Base-by-base conservation (phyloP, 2,113 vertebrate genomes). In the Sebastes fasciatus region DNA sequence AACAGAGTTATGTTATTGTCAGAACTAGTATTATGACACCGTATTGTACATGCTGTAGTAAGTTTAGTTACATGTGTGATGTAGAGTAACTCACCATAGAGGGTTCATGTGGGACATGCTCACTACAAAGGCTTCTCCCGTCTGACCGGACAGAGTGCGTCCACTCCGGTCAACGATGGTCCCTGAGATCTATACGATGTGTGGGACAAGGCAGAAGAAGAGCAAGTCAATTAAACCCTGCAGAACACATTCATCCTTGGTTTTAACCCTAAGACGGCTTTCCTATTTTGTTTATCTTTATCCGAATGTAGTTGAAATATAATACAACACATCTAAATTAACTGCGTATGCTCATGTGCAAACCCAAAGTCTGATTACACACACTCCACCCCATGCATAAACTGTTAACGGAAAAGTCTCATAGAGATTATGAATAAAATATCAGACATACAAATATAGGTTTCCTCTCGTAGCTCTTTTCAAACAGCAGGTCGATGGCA, bases 121-220 rank as follows among this genome's bases (percentile, higher is more conserved):
- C 90, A 99, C 96, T 67, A 99, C 96, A 90, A 99, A 99, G 0
- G 98, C 98, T 86, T 99, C 98, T 48, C 96, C 97, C 0, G 98
- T 99, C 94, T 99, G 98, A 63, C 98, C 98, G 0, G 98, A 99
- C 13, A 99, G 96, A 10, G 98, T 99, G 4, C 98, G 96, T 1
- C 98, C 98, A 86, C 98, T 99, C 86, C 97, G 97, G 93, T 99
- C 98, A 55, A 99, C 97, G 52, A 99, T 97, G 11, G 98, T 99
- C 55, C 98, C 98, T 21, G 98, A 99, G 90, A 99, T 95, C 98
- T 99, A 86, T 65, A 23, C 2, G n/a, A 77, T 0, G 51, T 5
- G 68, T 10, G 75, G 51, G 66, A 6, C n/a, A 21, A 46, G 82
- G 16, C 17, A 66, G 9, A 68, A 40, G 19, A 26, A 43, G 77